Percentiles rank a stretch among this genome's conserved stretches.
Conservation (phyloP, 2,797 vertebrate species). For the Clarias platycephalus region DNA sequence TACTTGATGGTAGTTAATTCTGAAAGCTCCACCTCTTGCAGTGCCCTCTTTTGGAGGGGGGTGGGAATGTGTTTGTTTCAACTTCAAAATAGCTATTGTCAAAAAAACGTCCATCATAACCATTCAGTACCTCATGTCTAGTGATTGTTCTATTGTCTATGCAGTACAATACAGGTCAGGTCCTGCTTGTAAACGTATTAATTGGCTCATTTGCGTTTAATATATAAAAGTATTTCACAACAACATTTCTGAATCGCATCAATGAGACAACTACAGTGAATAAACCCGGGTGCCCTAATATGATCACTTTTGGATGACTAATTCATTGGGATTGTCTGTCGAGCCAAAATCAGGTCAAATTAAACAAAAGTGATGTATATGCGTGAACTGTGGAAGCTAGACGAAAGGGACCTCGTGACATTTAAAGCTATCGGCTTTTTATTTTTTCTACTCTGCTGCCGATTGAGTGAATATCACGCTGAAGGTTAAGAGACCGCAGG, state of each 20-base stretch:
- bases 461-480: conserved; percentile 43
- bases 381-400: not conserved
- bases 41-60: not conserved
- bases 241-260: not conserved
- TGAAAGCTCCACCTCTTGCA: not conserved
- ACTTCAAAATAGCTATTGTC: not conserved
- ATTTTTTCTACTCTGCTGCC: conserved; percentile 44
- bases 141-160: not conserved
- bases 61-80: not conserved
- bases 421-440: conserved; percentile 45
- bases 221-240: not conserved
- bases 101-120: not conserved
- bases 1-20: not conserved
- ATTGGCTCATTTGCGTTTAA: not conserved
- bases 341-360: conserved; percentile 23
- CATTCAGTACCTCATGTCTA: not conserved
- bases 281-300: not conserved
- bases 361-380: conserved; percentile 10
- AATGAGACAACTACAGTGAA: not conserved
- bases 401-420: conserved; percentile 47
- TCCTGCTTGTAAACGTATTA: not conserved
- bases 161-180: not conserved
- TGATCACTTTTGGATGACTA: not conserved
- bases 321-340: not conserved
- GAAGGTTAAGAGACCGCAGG: conserved; percentile 23